Evolutionary conservation across 2,113 vertebrate genomes (phyloP).

Genomic region (Coturnix japonica): DNA sequence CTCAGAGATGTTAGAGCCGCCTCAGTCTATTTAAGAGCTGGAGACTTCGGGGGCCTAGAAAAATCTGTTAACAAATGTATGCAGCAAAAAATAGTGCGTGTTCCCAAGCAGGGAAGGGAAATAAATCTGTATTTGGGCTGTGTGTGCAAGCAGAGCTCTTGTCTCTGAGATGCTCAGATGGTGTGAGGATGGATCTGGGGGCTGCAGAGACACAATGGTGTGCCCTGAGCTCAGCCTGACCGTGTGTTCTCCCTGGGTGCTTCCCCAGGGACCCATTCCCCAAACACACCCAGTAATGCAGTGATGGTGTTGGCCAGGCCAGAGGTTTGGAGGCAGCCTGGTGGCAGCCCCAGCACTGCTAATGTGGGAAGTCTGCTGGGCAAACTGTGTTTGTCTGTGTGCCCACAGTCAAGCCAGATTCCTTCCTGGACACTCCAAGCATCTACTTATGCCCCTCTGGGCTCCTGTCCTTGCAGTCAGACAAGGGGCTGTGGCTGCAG

Average conservation of each 20-base stretch:
- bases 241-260: neutral
- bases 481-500: neutral
- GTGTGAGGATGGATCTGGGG: neutral
- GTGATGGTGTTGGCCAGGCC: neutral
- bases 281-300: neutral
- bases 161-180: neutral
- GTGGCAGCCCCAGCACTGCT: neutral
- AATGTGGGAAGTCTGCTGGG: constrained; percentile 50
- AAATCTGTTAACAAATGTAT: neutral
- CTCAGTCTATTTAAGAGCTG: constrained; percentile 31
- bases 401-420: neutral
- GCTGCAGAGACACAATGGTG: neutral
- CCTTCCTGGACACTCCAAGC: neutral
- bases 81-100: neutral
- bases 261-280: neutral
- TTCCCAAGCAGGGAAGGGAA: neutral
- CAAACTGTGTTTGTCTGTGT: neutral
- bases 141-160: neutral
- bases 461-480: neutral
- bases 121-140: neutral
- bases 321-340: neutral
- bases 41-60: constrained; percentile 41
- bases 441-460: neutral
- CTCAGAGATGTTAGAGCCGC: neutral
- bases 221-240: neutral